Evolutionary conservation across 2,888 invertebrate species (phyloP), one percentile per base, ranked within the genome.

Genomic region (Polydrusus pterygomalis): DNA sequence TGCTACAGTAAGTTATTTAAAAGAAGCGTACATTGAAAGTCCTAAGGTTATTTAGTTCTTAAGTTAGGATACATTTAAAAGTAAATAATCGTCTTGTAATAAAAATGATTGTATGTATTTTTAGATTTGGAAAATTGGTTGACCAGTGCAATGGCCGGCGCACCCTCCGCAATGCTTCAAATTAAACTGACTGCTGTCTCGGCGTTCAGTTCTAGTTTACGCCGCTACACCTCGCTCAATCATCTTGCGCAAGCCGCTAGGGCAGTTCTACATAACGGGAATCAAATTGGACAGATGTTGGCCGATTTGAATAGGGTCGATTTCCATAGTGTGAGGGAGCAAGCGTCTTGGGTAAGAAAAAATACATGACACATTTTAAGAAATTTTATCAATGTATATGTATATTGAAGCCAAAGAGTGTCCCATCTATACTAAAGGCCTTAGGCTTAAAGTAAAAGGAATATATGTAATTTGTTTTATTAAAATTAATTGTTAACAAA

Each of bases 251-350:
- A 91, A 79, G 97, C 97, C 63, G 98, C 98, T 7, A 91, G 98
- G 69, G 97, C 98, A 68, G 98, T 99, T 72, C 91, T 99, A 80
- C 96, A 97, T 88, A 99, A 98, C 89, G 93, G 95, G 80, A 93
- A 94, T 81, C 98, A 98, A 90, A 97, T 98, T 84, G 93, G 94
- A 81, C 96, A 98, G 91, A 99, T 99, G 99, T 89, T 97, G 78
- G 92, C 95, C 25, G 99, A 99, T 89, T 91, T 99, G 82, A 98
- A 97, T 89, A 94, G 98, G 80, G 98, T 99, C 51, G 99, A 99
- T 89, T 98, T 99, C 89, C 95, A 96, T 85, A 97, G 98, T 89
- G 97, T 99, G 13, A 97, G 96, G 83, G 90, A 90, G 83, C 92
- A 97, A 90, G 98, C 98, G 0, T 96, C 97, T 0, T 99, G 98